phyloP scores from a whole-genome alignment of 2,113 vertebrate species.

The Brienomyrus brachyistius region DNA sequence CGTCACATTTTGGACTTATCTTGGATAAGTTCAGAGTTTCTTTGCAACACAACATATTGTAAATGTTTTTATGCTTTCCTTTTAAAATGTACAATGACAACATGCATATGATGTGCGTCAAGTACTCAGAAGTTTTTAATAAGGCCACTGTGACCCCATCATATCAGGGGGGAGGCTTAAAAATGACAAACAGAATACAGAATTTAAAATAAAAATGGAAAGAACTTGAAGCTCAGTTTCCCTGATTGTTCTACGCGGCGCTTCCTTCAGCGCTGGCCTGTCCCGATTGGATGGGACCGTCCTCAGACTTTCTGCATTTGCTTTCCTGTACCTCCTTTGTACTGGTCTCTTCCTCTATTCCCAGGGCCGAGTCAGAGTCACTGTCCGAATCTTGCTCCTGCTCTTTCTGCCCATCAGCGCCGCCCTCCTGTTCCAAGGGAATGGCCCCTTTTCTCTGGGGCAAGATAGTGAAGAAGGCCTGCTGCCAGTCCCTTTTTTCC shows the following conservation, averaged over 20 bases:
- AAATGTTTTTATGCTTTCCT: neutral
- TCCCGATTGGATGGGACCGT: constrained; percentile 11
- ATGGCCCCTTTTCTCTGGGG: constrained; percentile 86
- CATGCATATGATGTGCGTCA: too few species aligned
- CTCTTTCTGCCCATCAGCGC: neutral
- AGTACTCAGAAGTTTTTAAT: neutral
- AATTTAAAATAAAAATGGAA: neutral
- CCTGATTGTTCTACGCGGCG: neutral
- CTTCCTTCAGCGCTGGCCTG: constrained; percentile 11
- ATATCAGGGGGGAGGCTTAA: neutral
- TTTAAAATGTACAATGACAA: neutral
- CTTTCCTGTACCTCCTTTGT: neutral
- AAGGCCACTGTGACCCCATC: neutral
- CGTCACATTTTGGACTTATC: neutral
- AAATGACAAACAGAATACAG: neutral
- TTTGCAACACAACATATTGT: neutral
- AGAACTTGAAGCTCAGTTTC: neutral
- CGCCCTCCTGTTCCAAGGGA: constrained; percentile 54
- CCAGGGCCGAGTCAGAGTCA: constrained; percentile 33
- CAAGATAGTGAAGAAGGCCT: constrained; percentile 86
- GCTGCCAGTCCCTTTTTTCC: constrained; percentile 83
- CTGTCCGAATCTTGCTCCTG: constrained; percentile 37
- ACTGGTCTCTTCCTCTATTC: constrained; percentile 17
- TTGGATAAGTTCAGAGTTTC: neutral
- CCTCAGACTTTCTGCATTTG: neutral